Evolutionary conservation across 2,888 invertebrate genomes (phyloP).

Genomic region (Sminthurides aquaticus): DNA sequence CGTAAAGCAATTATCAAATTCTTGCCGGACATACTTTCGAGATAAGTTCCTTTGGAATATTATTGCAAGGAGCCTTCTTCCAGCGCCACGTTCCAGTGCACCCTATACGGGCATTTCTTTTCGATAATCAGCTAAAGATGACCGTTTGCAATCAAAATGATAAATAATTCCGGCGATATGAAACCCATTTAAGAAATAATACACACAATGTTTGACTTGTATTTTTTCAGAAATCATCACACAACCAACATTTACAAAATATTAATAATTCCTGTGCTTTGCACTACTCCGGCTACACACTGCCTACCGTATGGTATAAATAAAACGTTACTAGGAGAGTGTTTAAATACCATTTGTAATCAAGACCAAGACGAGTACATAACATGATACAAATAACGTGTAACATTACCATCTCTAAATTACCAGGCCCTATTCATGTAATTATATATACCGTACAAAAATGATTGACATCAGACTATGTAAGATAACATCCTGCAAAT

Average conservation of each 20-base stretch:
- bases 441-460: neutral
- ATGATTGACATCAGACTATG: neutral
- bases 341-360: neutral
- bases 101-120: too few species aligned
- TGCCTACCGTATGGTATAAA: neutral
- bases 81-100: too few species aligned
- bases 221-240: slow-evolving; percentile 1
- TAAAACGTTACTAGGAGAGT: neutral
- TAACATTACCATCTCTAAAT: too few species aligned
- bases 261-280: neutral
- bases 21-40: too few species aligned
- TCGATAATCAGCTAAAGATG: too few species aligned
- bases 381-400: neutral
- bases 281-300: neutral
- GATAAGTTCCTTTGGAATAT: too few species aligned
- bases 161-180: too few species aligned
- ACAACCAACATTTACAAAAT: slow-evolving; percentile 8
- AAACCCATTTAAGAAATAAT: neutral
- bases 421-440: neutral
- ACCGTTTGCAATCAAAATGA: too few species aligned
- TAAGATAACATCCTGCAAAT: too few species aligned
- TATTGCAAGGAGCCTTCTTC: too few species aligned
- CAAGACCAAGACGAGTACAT: neutral
- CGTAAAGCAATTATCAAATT: too few species aligned
- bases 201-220: slow-evolving; percentile 10